Evolutionary conservation across 2,888 invertebrate genomes (phyloP).

Genomic region (Zhuqinia jingwanae): DNA sequence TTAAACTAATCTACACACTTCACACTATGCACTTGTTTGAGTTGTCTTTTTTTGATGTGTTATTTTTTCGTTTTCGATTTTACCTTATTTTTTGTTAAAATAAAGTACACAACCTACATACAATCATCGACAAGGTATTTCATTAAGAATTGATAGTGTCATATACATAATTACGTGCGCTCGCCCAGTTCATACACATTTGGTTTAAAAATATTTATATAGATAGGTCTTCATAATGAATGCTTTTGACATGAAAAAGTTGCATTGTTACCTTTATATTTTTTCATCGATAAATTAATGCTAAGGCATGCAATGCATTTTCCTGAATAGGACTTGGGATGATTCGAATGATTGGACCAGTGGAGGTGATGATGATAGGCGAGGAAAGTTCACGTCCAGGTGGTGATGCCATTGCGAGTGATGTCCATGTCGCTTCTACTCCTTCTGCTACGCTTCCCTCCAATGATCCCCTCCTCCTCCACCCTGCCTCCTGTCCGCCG

Average conservation of each 20-base stretch:
- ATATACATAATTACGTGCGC: too few species aligned
- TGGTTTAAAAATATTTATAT: too few species aligned
- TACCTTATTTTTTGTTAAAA: slow-evolving; percentile 53
- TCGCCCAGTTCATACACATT: too few species aligned
- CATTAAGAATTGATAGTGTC: too few species aligned
- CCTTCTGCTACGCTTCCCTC: slow-evolving; percentile 1
- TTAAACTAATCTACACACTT: background rate
- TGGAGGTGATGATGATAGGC: slow-evolving; percentile 48
- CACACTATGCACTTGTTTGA: slow-evolving; percentile 26
- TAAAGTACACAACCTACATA: slow-evolving; percentile 5
- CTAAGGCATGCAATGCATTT: slow-evolving; percentile 43
- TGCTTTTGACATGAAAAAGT: too few species aligned
- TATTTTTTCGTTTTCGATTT: slow-evolving; percentile 33
- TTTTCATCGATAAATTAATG: slow-evolving; percentile 23
- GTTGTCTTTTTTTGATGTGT: slow-evolving; percentile 1
- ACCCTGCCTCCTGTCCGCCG: background rate
- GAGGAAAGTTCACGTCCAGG: slow-evolving; percentile 30
- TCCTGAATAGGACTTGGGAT: slow-evolving; percentile 58
- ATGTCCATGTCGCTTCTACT: background rate
- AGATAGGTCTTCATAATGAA: too few species aligned
- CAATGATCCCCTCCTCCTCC: background rate
- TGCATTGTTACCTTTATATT: too few species aligned
- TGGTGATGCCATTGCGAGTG: background rate
- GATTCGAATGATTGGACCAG: slow-evolving; percentile 52
- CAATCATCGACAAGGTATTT: background rate